Base-by-base conservation (phyloP, 2,797 vertebrate species). In the Hapalemur alaotrensis region DNA sequence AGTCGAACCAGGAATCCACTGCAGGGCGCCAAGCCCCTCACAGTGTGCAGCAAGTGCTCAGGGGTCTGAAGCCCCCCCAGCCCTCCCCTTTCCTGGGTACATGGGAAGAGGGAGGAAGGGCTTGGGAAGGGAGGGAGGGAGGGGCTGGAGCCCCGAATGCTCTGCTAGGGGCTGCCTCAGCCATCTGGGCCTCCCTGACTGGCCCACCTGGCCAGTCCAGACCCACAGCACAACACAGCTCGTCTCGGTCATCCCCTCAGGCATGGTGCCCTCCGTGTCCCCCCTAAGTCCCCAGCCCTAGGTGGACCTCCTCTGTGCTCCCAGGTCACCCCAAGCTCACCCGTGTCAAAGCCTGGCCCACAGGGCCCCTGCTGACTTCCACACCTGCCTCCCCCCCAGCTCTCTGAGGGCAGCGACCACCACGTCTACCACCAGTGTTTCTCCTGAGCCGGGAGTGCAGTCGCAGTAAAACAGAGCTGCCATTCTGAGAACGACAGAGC, bases 391-490 rank as follows among this genome's bases (percentile, higher is more conserved):
- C 89, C 38, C 52, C 35, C 35, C 61, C 41, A 28, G 59, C 86
- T 76, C 52, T 35, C 7, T 1, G 76, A 72, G 65, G 81, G 63
- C 41, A 89, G 46, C 61, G 93, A 78, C 80, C n/a, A 78, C 80
- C n/a, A 8, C 4, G 25, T 75, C 80, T 93, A 1, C 18, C 72
- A 50, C 0, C 18, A 75, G 35, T 73, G 61, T 41, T 91, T 87
- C 52, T 20, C 94, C 79, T 83, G 25, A 70, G 70, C n/a, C 73
- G 94, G 82, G 91, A 97, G 91, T 78, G 79, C 41, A 38, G 32
- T 41, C 28, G 18, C 46, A 88, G 28, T 84, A 22, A 46, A 78
- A 79, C 81, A 72, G 4, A 82, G 11, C 8, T 88, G 88, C 32
- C 59, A 69, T 82, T 80, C 41, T 69, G 65, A 89, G 85, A 86